Evolutionary conservation across 2,888 invertebrate species (phyloP).

Genomic region (Mantis religiosa): DNA sequence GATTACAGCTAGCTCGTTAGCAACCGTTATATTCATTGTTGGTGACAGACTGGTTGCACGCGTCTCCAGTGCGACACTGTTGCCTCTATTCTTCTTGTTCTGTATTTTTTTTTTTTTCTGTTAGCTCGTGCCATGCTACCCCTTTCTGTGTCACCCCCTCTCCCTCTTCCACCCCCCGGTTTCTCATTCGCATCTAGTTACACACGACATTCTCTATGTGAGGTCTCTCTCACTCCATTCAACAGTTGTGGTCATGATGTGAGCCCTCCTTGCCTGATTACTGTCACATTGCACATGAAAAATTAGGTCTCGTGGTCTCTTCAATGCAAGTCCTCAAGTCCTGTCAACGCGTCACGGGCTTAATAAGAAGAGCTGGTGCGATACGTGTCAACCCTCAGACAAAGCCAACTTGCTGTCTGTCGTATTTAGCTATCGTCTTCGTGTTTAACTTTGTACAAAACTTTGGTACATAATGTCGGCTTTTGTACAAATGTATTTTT

Average conservation of each 20-base stretch:
- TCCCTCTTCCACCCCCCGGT: neutral
- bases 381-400: neutral
- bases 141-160: neutral
- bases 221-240: neutral
- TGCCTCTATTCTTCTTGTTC: neutral
- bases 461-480: too few relatives aligned
- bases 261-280: neutral
- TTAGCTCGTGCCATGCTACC: neutral
- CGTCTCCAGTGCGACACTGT: neutral
- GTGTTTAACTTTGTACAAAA: accelerated
- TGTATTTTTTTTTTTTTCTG: neutral
- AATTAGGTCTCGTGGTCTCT: neutral
- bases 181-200: neutral
- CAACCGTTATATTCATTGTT: too few relatives aligned
- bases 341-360: neutral
- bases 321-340: neutral
- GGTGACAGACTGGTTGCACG: neutral
- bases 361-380: too few relatives aligned
- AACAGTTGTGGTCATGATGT: neutral
- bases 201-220: neutral
- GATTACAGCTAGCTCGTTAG: too few relatives aligned
- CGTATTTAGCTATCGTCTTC: too few relatives aligned
- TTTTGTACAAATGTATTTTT: too few relatives aligned
- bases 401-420: too few relatives aligned
- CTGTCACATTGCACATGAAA: neutral